Evolutionary conservation across 1,140 invertebrate genomes (phyloP).

Genomic region (Augochlora pura): DNA sequence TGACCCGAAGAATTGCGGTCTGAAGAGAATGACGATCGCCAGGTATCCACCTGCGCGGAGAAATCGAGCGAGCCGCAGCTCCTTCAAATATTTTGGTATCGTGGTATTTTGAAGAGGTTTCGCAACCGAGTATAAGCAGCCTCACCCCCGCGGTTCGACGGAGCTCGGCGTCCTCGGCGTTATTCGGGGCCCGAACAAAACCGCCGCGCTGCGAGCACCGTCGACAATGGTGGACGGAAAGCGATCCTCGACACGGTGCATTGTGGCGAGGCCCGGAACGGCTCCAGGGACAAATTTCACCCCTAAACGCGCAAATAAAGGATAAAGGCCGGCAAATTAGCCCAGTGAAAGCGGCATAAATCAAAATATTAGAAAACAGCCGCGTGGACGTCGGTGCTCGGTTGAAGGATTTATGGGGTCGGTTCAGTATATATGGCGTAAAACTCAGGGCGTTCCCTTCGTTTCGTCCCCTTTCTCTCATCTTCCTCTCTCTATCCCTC

Average conservation of each 20-base stretch:
- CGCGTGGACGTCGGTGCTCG: conserved; percentile 55
- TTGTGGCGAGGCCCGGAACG: conserved; percentile 32
- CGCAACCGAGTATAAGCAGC: conserved; percentile 10
- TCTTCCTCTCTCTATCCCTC: neutral
- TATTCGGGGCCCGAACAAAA: conserved; percentile 38
- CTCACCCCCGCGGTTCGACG: neutral
- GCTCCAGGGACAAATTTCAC: conserved; percentile 72
- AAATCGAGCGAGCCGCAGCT: neutral
- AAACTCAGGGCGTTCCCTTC: conserved; percentile 60
- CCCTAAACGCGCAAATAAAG: conserved; percentile 76
- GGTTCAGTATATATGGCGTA: conserved; percentile 49
- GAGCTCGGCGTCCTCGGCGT: neutral
- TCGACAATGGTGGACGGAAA: conserved; percentile 55
- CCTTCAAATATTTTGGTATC: conserved; percentile 55
- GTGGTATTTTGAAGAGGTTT: conserved; percentile 35
- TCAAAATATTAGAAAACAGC: conserved; percentile 79
- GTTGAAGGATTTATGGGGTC: conserved; percentile 77
- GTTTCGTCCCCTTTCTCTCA: conserved; percentile 14
- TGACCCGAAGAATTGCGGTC: too few species aligned
- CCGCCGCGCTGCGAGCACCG: conserved; percentile 21
- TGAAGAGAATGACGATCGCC: neutral
- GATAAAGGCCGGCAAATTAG: conserved; percentile 75
- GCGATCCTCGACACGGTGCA: conserved; percentile 41
- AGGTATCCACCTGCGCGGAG: neutral
- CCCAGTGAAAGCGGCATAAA: conserved; percentile 77